These are phyloP conservation scores for Sinosuthora webbiana DNA, from an alignment of 2,113 vertebrate genomes.

Conservation along the genomic window DNA sequence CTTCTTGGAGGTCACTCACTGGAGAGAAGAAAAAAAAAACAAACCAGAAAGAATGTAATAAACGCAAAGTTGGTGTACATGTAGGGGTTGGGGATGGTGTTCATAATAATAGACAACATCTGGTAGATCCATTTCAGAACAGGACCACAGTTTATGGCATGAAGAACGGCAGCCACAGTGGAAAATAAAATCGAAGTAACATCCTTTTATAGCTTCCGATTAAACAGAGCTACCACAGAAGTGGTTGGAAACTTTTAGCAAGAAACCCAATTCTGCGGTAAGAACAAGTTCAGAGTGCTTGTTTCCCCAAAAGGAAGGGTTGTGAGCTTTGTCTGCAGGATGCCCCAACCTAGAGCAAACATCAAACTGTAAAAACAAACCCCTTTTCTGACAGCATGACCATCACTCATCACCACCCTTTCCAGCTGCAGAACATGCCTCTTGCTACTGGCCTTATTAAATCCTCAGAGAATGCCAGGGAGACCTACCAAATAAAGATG, in stretches of 20 bases:
- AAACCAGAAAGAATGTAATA: neutral
- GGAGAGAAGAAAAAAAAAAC: neutral
- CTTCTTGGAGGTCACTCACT: conserved; percentile 96
- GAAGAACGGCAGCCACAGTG: neutral
- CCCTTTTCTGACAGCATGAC: neutral
- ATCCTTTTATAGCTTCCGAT: neutral
- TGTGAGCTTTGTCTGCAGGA: neutral
- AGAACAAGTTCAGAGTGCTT: neutral
- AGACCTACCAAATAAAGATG: neutral
- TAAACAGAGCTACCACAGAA: neutral
- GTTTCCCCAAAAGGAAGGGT: neutral
- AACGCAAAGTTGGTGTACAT: neutral
- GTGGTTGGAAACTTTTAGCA: neutral
- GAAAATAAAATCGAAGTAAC: conserved; percentile 23
- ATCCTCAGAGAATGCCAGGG: neutral
- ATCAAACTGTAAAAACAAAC: neutral
- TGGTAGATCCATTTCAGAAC: neutral
- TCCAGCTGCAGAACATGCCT: neutral
- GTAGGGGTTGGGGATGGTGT: neutral
- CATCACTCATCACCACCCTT: neutral
- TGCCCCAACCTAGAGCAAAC: neutral
- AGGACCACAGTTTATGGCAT: neutral
- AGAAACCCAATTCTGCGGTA: neutral
- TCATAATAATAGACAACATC: neutral
- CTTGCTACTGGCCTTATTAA: neutral